A percentile compares a stretch with the other conserved stretches of the same genome.
These are phyloP conservation scores for Calypte anna DNA, from an alignment of 2,113 vertebrate species.

Conservation along the genomic window DNA sequence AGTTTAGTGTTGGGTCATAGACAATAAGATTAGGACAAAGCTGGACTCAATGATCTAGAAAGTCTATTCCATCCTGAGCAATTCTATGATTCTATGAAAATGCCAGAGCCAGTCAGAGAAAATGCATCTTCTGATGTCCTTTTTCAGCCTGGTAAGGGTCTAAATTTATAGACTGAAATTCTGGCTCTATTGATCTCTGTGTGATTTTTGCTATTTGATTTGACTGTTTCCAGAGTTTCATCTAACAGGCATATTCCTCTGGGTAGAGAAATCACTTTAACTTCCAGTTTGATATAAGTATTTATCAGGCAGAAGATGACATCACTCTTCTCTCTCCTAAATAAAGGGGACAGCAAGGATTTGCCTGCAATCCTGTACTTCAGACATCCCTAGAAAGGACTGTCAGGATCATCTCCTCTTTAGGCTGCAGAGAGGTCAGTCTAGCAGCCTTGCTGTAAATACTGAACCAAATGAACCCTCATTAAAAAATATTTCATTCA, in stretches of 20 bases:
- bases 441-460: not conserved
- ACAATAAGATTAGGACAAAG: no score
- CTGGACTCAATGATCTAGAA: no score
- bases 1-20: no score
- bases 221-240: not conserved
- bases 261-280: not conserved
- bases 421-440: not conserved
- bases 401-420: not conserved
- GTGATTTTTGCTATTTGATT: not conserved
- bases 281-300: not conserved
- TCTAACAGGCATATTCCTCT: not conserved
- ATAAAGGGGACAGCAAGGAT: not conserved
- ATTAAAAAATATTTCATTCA: constrained; percentile 10
- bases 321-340: not conserved
- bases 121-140: not conserved
- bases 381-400: not conserved
- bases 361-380: not conserved
- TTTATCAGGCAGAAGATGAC: not conserved
- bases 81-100: not conserved
- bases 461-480: not conserved
- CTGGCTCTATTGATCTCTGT: not conserved
- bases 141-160: not conserved
- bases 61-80: no score
- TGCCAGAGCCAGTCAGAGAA: not conserved
- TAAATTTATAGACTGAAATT: not conserved